phyloP scores from a whole-genome alignment of 2,113 vertebrate genomes.

The Quiscalus mexicanus region DNA sequence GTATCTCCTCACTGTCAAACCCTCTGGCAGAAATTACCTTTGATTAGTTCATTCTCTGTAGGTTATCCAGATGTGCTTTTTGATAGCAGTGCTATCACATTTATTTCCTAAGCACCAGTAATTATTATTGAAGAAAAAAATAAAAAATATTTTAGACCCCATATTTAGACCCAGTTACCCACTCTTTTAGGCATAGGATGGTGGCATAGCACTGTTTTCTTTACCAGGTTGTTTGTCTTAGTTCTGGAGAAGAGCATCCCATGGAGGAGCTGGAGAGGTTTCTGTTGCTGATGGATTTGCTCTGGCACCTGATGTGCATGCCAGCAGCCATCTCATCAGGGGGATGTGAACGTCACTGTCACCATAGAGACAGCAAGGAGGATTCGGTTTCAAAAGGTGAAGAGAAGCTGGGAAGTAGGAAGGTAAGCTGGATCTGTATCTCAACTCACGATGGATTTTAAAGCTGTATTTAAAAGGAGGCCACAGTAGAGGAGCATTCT shows the following conservation, averaged over 20 bases:
- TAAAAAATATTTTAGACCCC: background rate
- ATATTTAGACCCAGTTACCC: background rate
- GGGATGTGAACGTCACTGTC: constrained; percentile 49
- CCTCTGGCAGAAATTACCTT: background rate
- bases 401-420: constrained; percentile 22
- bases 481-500: background rate
- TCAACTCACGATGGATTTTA: background rate
- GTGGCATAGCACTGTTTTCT: background rate
- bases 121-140: background rate
- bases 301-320: background rate
- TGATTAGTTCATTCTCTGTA: constrained; percentile 1
- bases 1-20: background rate
- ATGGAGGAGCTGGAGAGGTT: background rate
- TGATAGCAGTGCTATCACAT: background rate
- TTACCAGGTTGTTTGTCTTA: background rate
- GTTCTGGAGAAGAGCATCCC: background rate
- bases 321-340: background rate
- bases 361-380: constrained; percentile 70
- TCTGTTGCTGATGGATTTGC: background rate
- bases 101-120: background rate
- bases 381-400: constrained; percentile 72
- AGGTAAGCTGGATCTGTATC: constrained; percentile 57
- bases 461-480: background rate
- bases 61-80: background rate
- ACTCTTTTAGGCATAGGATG: background rate